Base-by-base conservation (phyloP, 1,140 invertebrate species). In the Scylla paramamosain region DNA sequence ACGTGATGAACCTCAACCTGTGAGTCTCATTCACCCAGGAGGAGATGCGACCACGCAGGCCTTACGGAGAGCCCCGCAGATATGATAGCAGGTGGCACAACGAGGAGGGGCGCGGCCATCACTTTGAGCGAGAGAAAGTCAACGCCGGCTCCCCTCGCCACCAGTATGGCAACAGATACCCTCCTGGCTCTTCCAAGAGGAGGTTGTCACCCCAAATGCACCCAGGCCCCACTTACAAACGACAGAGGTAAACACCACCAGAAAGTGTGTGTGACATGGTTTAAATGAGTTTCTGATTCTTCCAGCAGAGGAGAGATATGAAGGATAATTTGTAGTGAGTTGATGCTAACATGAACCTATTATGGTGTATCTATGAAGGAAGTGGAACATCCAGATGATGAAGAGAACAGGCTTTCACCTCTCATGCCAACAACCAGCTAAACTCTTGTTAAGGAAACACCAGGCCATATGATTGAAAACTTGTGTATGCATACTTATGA, bases 241-340 rank as follows among this genome's bases (percentile, higher is more conserved):
- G 92, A 48, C 92, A 93, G 92, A 93, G 92, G 92, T 93, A 93
- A 93, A 87, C 92, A 84, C 83, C 77, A 83, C 92, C n/a, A 91
- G 83, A 86, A 48, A 88, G 39, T 87, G 16, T 46, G 83, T 93
- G 46, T 82, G 39, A 86, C 92, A 93, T 84, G 92, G 52, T 88
- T 93, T 93, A 93, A 52, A 93, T 93, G 84, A 93, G 45, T 93
- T 93, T 88, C 91, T 93, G 91, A 93, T 93, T 91, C 90, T 91
- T 91, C 90, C 83, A 93, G 46, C 92, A 86, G 77, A 45, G 32
- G 92, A 82, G 92, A 91, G 39, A 28, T n/a, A 88, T 52, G 92
- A 93, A 83, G 93, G 88, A 59, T 48, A 89, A 31, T n/a, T 87
- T 32, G 59, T 91, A 91, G 90, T 91, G 90, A 91, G n/a, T 59